These are phyloP conservation scores for Zeuzera pyrina DNA, from an alignment of 2,888 invertebrate species.

Conservation along the genomic window DNA sequence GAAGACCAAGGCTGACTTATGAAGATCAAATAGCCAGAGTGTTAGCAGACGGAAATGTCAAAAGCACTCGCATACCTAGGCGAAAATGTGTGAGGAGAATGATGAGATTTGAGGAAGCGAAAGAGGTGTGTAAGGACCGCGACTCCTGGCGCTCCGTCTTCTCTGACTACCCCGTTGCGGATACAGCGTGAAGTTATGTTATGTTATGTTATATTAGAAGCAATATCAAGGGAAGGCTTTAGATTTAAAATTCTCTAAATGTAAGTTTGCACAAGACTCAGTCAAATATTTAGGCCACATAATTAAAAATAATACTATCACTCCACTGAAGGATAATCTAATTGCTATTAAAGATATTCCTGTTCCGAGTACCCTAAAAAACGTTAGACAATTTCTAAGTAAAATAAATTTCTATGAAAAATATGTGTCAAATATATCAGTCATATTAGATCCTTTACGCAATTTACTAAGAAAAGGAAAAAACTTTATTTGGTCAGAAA, in stretches of 20 bases:
- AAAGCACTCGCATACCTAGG: too few species aligned
- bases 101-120: too few species aligned
- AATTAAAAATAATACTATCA: slow-evolving; percentile 18
- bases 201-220: too few species aligned
- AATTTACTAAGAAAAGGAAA: slow-evolving; percentile 18
- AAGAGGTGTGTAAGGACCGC: too few species aligned
- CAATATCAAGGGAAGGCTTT: too few species aligned
- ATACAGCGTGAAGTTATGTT: too few species aligned
- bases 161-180: too few species aligned
- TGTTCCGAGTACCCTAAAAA: slow-evolving; percentile 12
- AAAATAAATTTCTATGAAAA: slow-evolving; percentile 20
- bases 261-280: slow-evolving; percentile 16
- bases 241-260: slow-evolving; percentile 20
- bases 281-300: slow-evolving; percentile 20
- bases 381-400: slow-evolving; percentile 15
- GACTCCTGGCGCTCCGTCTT: too few species aligned
- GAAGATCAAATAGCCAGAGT: too few species aligned
- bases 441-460: slow-evolving; percentile 20
- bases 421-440: slow-evolving; percentile 16
- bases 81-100: too few species aligned
- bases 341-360: slow-evolving; percentile 14
- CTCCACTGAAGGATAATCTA: slow-evolving; percentile 19
- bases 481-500: slow-evolving; percentile 15
- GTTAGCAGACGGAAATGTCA: too few species aligned
- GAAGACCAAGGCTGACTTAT: too few species aligned